Conservation (phyloP, 1,140 invertebrate species). For the Drosophila busckii region DNA sequence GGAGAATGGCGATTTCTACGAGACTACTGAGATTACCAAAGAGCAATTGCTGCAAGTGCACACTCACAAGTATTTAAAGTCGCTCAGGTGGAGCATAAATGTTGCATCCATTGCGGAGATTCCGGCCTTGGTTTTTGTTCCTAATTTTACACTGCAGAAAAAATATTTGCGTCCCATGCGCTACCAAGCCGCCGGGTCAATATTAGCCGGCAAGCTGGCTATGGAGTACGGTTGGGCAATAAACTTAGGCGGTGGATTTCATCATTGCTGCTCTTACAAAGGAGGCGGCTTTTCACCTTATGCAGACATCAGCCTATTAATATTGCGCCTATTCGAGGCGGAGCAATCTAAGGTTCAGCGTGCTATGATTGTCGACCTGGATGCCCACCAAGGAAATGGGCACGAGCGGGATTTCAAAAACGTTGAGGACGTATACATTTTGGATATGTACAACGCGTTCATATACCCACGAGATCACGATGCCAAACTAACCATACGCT, state of each 20-base stretch:
- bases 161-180: constrained; percentile 88
- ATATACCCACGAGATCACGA: constrained; percentile 89
- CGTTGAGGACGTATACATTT: constrained; percentile 87
- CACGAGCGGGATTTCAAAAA: constrained; percentile 89
- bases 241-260: constrained; percentile 94
- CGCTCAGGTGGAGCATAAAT: constrained; percentile 86
- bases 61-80: constrained; percentile 85
- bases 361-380: constrained; percentile 92
- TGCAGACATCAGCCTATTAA: constrained; percentile 90
- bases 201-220: constrained; percentile 89
- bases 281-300: constrained; percentile 94
- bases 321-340: constrained; percentile 84
- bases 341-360: constrained; percentile 81
- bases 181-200: constrained; percentile 90
- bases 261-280: constrained; percentile 86
- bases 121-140: constrained; percentile 85
- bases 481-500: constrained; percentile 87
- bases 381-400: constrained; percentile 95
- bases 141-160: constrained; percentile 88
- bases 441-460: constrained; percentile 91
- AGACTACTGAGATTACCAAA: constrained; percentile 85
- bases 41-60: constrained; percentile 87
- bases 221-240: constrained; percentile 91
- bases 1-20: constrained; percentile 79
- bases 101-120: constrained; percentile 90